Evolutionary conservation across 2,888 invertebrate species (phyloP), one percentile per base, ranked within the genome.

Genomic region (Amitus sp.): DNA sequence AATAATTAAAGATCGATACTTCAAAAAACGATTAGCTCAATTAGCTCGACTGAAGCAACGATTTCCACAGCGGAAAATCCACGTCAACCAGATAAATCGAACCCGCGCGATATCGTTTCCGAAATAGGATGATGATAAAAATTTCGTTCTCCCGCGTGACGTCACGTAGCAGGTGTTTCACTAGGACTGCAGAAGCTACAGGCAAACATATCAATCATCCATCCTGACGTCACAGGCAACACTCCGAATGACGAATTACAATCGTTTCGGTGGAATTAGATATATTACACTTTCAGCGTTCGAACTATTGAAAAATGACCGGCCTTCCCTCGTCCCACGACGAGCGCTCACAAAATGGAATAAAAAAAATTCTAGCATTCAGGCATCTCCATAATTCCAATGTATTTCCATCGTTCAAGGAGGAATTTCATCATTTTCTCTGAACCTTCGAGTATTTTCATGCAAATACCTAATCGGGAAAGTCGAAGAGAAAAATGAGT

Each of bases 161-260:
- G 58, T 54, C 43, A 53, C 46, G 51, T 51, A 45, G 51, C 63
- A 63, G 63, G 58, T 59, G 63, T 55, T 45, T 46, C 48, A 43
- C 43, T 17, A 48, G 45, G 33, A 55, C 33, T 54, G 63, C 55
- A 49, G 46, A 46, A 46, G 55, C 42, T 52, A 59, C 59, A 54
- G 59, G 63, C 63, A 63, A 63, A 63, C 63, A 63, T 63, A 56
- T 59, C 54, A 58, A 63, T 63, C 54, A 63, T 63, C 54, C 55
- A 46, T 34, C 43, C n/a, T 47, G 57, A 62, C 57, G 59, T 52
- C 63, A 59, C 52, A 23, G 12, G 47, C 54, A 47, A 45, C 50
- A 55, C 39, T 46, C 28, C 47, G 57, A 62, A 58, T 54, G 62
- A 53, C 51, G 52, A 45, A 55, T 63, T 62, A 42, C 46, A 42